Base-by-base conservation (phyloP, 2,113 vertebrate genomes). In the Peromyscus polionotus region DNA sequence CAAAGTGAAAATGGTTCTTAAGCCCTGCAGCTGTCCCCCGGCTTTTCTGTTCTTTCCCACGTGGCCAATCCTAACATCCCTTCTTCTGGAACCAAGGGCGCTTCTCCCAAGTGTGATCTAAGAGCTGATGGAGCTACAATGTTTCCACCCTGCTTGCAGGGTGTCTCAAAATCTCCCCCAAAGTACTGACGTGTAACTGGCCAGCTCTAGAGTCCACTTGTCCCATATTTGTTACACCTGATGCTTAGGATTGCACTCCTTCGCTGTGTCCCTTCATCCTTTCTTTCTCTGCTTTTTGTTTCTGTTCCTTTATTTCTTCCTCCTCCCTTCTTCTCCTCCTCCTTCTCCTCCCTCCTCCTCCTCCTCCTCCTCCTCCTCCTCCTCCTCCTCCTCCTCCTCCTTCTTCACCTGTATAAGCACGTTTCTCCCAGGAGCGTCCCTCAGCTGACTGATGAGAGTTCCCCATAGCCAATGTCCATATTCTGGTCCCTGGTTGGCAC, bases 321-420 rank as follows among this genome's bases (percentile, higher is more conserved):
- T 33, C 33, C 0, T 7, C 33, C 16, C 14, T 70, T 1, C 68
- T n/a, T 42, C 39, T 42, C 39, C 39, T 2, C 3, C 48, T 7
- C 48, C 48, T 7, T 7, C 48, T 7, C 48, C 7, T 10, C 9
- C 39, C 7, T 10, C 9, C 39, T 72, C n/a, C n/a, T n/a, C n/a
- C n/a, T n/a, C n/a, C n/a, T 59, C 67, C 68, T 33, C 33, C 0
- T 7, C 33, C 16, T n/a, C n/a, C 14, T 70, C 0, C 68, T n/a
- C 3, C 39, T 42, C 39, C 39, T 2, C 3, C 48, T 7, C 48
- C 48, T 7, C 4, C 48, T 7, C 48, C 7, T 10, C 9, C 39
- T 72, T 57, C 28, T 39, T 39, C 14, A 26, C 36, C 57, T 39
- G 20, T 39, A 2, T 61, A 61, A 83, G 54, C 36, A 61, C 6